Evolutionary conservation across 1,140 invertebrate species (phyloP).

Genomic region (Apis dorsata): DNA sequence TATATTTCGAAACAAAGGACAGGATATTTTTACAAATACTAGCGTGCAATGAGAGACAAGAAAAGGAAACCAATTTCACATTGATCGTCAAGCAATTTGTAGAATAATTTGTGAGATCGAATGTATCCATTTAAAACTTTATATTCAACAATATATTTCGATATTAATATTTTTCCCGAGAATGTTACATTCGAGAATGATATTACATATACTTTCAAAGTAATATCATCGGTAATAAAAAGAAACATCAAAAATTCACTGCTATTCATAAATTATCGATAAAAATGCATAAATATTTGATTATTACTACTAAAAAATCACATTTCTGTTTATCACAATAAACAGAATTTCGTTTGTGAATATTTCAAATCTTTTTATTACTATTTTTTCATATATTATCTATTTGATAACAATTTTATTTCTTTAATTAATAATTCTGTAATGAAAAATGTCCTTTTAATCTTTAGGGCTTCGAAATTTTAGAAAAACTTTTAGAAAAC

Average conservation of each 20-base stretch:
- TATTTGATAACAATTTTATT: no score
- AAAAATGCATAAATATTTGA: no score
- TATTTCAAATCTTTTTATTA: no score
- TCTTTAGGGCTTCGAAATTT: no score
- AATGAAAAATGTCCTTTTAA: no score
- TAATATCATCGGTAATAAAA: not conserved
- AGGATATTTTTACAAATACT: slow-evolving; percentile 12
- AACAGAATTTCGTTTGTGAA: no score
- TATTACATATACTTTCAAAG: not conserved
- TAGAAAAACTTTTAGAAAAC: no score
- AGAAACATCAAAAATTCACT: not conserved
- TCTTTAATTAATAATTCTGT: no score
- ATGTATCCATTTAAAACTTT: slow-evolving; percentile 9
- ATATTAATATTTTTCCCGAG: not conserved
- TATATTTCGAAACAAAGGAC: not conserved
- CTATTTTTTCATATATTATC: no score
- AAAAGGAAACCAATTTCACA: slow-evolving; percentile 25
- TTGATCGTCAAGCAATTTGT: slow-evolving; percentile 26
- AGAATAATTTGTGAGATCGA: slow-evolving; percentile 11
- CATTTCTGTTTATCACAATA: no score
- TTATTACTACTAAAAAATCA: no score
- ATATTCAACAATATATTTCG: not conserved
- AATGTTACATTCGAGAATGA: not conserved
- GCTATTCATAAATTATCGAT: not conserved
- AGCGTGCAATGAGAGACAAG: not conserved